Evolutionary conservation across 2,113 vertebrate species (phyloP).

Genomic region (Syngnathoides biaculeatus): DNA sequence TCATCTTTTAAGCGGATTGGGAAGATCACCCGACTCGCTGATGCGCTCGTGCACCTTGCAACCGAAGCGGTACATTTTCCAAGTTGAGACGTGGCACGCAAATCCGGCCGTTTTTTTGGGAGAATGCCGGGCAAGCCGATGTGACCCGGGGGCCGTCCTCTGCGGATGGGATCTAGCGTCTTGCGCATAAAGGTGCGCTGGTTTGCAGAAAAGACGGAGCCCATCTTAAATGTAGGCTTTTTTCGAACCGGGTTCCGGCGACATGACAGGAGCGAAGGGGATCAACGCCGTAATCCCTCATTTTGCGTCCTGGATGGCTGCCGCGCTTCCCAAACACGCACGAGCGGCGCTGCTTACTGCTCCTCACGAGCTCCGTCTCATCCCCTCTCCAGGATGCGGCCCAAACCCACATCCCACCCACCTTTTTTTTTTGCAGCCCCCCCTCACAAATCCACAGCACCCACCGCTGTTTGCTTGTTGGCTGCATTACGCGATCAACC

Average conservation of each 20-base stretch:
- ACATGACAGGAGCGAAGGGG: not conserved
- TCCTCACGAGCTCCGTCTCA: not conserved
- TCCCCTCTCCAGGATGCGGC: not conserved
- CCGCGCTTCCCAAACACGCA: conserved; percentile 3
- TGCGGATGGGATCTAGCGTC: not conserved
- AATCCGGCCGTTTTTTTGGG: no score
- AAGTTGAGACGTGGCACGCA: not conserved
- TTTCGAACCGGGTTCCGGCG: conserved; percentile 3
- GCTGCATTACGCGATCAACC: conserved; percentile 26
- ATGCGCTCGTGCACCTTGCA: not conserved
- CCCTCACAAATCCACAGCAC: conserved; percentile 11
- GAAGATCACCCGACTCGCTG: not conserved
- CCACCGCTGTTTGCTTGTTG: conserved; percentile 10
- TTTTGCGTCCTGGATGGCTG: not conserved
- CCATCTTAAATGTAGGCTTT: not conserved
- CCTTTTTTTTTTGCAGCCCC: no score
- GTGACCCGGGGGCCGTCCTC: not conserved
- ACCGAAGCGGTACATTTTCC: not conserved
- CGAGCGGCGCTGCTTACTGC: not conserved
- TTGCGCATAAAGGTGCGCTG: not conserved
- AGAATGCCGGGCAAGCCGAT: not conserved
- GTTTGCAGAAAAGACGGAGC: no score
- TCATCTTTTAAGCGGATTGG: not conserved
- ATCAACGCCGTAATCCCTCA: conserved; percentile 21
- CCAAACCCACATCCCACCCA: not conserved